Evolutionary conservation across 2,797 vertebrate genomes (phyloP).

Genomic region (Galago senegalensis): DNA sequence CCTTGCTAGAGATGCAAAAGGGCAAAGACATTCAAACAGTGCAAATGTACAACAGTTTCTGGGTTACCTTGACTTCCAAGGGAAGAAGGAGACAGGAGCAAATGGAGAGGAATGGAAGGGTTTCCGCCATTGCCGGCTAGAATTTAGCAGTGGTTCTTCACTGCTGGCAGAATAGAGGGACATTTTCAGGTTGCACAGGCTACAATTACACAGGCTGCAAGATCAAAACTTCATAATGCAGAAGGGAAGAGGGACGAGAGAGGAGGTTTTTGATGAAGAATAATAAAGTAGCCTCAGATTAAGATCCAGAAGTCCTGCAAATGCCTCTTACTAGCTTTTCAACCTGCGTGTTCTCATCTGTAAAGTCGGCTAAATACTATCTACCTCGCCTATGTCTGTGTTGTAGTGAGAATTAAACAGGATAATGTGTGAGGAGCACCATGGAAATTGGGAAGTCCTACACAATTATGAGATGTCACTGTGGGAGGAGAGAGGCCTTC

Average conservation of each 20-base stretch:
- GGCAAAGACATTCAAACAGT: not conserved
- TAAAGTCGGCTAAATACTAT: not conserved
- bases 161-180: not conserved
- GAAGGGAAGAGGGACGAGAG: not conserved
- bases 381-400: not conserved
- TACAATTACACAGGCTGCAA: not conserved
- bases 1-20: not conserved
- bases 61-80: constrained; percentile 5
- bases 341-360: not conserved
- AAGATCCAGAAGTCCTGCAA: not conserved
- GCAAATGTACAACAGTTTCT: not conserved
- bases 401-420: constrained; percentile 40
- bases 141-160: not conserved
- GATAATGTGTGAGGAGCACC: not conserved
- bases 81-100: not conserved
- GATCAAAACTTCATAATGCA: not conserved
- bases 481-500: not conserved
- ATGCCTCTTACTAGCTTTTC: constrained; percentile 4
- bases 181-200: not conserved
- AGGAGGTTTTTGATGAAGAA: not conserved
- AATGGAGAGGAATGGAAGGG: not conserved
- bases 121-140: not conserved
- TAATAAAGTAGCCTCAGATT: not conserved
- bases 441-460: not conserved
- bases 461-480: not conserved